Base-by-base conservation (phyloP, 2,797 vertebrate species). In the Anableps anableps region DNA sequence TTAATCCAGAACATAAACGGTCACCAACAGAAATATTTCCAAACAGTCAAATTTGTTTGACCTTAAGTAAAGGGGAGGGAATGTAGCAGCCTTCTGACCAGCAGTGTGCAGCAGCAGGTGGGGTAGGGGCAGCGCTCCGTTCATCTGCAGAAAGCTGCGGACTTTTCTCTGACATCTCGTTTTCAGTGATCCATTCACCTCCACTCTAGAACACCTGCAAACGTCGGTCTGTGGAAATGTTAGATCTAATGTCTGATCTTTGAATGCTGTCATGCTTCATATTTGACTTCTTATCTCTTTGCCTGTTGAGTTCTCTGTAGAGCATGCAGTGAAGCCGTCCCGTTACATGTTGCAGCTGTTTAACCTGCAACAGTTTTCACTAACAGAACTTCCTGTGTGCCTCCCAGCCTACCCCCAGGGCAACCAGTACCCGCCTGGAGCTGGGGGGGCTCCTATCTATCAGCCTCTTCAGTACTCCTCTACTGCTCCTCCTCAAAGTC, bases 391-490 rank as follows among this genome's bases (percentile, higher is more conserved):
- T 94, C 86, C 93, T 88, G 76, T 94, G 84, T 96, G 85, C 92
- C 86, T 76, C 81, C 94, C 89, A 99, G 98, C 94, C 1, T 98
- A 97, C 95, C 95, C 96, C 90, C 95, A 96, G 93, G 91, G 95
- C 91, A 97, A 95, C 93, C 97, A 96, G 92, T 98, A 97, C 94
- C 92, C 94, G 48, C 95, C 96, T 87, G 96, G 96, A 95, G 88
- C 96, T 85, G 97, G 97, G 91, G 96, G 95, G 84, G 94, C 94
- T n/a, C 83, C 96, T 86, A n/a, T 95, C 90, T 98, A 97, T 96
- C 97, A 96, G 82, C 96, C 97, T 92, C 96, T 96, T 83, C 97
- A 97, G 53, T 96, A 97, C 92, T 62, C 95, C 45, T 85, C 94
- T 13, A 16, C 94, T 89, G 76, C 93, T 60, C 94, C 60, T 51